Percentiles rank a stretch among this genome's conserved stretches.
phyloP scores from a whole-genome alignment of 2,113 vertebrate genomes.

The Amia ocellicauda region DNA sequence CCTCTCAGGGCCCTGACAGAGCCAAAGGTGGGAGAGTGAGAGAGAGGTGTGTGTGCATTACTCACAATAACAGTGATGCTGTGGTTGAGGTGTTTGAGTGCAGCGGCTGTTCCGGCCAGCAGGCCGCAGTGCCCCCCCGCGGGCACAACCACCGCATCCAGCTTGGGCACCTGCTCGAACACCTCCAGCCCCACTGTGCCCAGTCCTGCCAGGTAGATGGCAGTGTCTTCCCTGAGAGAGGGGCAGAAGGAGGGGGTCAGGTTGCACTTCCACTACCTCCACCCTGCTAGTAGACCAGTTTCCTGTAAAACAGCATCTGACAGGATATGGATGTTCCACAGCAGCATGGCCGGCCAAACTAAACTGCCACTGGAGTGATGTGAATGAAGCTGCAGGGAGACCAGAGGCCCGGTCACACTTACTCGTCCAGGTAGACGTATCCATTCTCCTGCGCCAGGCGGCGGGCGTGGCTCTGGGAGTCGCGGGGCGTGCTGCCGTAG shows the following conservation, averaged over 20 bases:
- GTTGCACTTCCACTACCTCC: too few species aligned
- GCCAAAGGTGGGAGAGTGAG: too few species aligned
- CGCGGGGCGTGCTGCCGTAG: slow-evolving; percentile 65
- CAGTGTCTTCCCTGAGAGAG: slow-evolving; percentile 68
- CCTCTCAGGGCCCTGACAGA: too few species aligned
- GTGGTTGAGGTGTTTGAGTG: slow-evolving; percentile 83
- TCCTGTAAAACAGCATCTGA: too few species aligned
- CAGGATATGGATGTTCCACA: too few species aligned
- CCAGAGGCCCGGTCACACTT: slow-evolving; percentile 41
- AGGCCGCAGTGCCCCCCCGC: slow-evolving; percentile 76
- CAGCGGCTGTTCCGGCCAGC: slow-evolving; percentile 75
- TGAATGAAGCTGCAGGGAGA: too few species aligned
- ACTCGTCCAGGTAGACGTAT: slow-evolving; percentile 86
- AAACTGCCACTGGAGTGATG: too few species aligned
- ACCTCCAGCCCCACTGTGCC: slow-evolving; percentile 85
- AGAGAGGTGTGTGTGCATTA: slow-evolving; percentile 21
- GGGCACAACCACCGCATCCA: slow-evolving; percentile 81
- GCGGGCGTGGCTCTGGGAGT: slow-evolving; percentile 72
- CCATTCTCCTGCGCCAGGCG: slow-evolving; percentile 75
- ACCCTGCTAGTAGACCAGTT: neutral
- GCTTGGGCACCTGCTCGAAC: slow-evolving; percentile 77
- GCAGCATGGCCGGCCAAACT: too few species aligned
- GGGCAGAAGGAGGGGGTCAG: slow-evolving; percentile 22
- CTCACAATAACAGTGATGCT: slow-evolving; percentile 78
- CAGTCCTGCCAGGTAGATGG: slow-evolving; percentile 77